phyloP scores from a whole-genome alignment of 2,888 invertebrate genomes.

The Linnaemya vulpina region DNA sequence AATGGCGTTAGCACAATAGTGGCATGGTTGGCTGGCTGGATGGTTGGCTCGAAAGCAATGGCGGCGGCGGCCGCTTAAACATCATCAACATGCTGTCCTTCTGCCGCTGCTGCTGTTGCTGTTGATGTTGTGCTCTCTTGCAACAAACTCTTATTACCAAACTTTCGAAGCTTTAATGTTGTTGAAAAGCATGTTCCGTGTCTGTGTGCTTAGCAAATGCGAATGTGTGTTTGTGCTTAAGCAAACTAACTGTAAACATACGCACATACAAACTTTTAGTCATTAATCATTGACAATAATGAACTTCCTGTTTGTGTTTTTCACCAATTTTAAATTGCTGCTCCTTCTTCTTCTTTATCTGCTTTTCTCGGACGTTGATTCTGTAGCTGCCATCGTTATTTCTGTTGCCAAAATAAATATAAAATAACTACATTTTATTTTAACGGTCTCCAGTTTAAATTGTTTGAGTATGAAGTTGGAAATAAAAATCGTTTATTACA shows the following conservation, averaged over 20 bases:
- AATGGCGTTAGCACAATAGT: constrained; percentile 74
- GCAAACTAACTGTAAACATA: constrained; percentile 39
- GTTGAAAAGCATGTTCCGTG: constrained; percentile 20
- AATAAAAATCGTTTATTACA: constrained; percentile 55
- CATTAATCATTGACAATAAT: constrained; percentile 82
- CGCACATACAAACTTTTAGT: constrained; percentile 70
- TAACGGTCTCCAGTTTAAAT: constrained; percentile 20
- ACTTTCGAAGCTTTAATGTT: constrained; percentile 38
- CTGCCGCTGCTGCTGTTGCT: background rate
- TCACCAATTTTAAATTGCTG: constrained; percentile 71
- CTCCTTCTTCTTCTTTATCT: background rate
- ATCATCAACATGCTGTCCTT: constrained; percentile 59
- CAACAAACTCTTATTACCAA: constrained; percentile 30
- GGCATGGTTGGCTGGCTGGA: constrained; percentile 73
- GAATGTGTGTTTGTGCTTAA: constrained; percentile 22
- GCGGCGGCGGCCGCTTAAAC: constrained; percentile 56
- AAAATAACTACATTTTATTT: constrained; percentile 52
- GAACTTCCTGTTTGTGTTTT: constrained; percentile 80
- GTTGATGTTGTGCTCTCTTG: background rate
- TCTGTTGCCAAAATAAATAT: constrained; percentile 62
- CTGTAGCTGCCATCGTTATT: constrained; percentile 19
- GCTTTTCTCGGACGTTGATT: constrained; percentile 8
- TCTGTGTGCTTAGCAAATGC: too few species aligned
- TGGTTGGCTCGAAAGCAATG: constrained; percentile 68
- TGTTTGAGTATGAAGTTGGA: constrained; percentile 48